phyloP scores from a whole-genome alignment of 2,888 invertebrate genomes.

The Coelogynopora nodosa region DNA sequence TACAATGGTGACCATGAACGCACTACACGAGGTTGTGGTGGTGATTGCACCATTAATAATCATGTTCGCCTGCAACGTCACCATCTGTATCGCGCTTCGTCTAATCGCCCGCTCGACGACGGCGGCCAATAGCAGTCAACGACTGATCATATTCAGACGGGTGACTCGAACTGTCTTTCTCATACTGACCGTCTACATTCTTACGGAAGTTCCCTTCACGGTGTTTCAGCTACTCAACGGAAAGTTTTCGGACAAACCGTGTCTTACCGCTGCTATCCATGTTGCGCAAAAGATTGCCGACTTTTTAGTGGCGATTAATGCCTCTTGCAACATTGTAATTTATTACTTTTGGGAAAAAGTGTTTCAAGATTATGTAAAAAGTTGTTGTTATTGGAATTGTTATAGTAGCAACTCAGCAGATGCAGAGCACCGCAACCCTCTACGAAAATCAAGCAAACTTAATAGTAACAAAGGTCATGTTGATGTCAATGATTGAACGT shows the following conservation, averaged over 20 bases:
- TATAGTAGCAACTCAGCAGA: no score
- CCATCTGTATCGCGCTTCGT: neutral
- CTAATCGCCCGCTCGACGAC: neutral
- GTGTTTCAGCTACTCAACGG: neutral
- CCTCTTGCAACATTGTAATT: neutral
- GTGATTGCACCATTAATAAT: neutral
- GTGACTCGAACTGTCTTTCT: neutral
- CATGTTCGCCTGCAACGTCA: neutral
- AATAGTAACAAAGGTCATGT: no score
- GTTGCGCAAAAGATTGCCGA: neutral
- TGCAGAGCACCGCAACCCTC: no score
- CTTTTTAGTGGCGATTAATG: neutral
- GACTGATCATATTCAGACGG: neutral
- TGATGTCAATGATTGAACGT: no score
- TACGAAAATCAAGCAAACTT: no score
- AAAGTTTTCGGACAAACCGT: neutral
- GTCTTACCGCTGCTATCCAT: neutral
- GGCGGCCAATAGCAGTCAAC: neutral
- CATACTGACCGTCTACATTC: neutral
- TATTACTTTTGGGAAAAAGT: slow-evolving; percentile 7
- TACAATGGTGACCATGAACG: neutral
- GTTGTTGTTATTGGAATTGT: neutral
- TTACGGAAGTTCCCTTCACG: neutral
- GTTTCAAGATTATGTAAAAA: neutral
- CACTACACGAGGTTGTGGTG: neutral